Evolutionary conservation across 2,888 invertebrate genomes (phyloP).

Genomic region (Brachycybe producta): DNA sequence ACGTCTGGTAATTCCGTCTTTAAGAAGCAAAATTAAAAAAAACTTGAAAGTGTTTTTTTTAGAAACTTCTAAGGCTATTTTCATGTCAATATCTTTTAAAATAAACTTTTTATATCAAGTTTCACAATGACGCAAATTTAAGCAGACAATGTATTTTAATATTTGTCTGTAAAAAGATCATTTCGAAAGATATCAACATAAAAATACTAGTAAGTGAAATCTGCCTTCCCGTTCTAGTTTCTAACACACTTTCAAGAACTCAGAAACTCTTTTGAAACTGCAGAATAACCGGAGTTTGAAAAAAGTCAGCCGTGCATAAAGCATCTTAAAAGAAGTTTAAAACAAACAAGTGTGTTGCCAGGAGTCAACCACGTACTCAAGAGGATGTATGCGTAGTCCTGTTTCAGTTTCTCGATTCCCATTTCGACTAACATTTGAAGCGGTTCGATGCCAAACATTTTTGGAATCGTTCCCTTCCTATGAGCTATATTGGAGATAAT

Average conservation of each 20-base stretch:
- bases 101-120: background rate
- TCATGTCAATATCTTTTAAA: too few relatives aligned
- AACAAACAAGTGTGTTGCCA: background rate
- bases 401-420: slow-evolving; percentile 21
- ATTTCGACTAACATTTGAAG: slow-evolving; percentile 20
- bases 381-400: slow-evolving; percentile 20
- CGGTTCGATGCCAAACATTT: slow-evolving; percentile 8
- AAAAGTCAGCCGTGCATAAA: background rate
- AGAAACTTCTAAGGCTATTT: too few relatives aligned
- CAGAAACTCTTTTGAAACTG: slow-evolving; percentile 3
- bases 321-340: background rate
- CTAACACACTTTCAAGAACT: too few relatives aligned
- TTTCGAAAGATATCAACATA: background rate
- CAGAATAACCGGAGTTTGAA: slow-evolving; percentile 6
- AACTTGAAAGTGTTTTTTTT: too few relatives aligned
- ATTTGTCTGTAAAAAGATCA: too few relatives aligned
- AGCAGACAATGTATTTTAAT: background rate
- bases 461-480: background rate
- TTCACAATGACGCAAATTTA: background rate
- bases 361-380: slow-evolving; percentile 15
- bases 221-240: too few relatives aligned
- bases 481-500: slow-evolving; percentile 2
- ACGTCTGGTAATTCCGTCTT: background rate
- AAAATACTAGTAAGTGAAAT: too few relatives aligned
- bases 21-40: too few relatives aligned